These are phyloP conservation scores for Chrysemys picta DNA, from an alignment of 2,113 vertebrate species.

Conservation along the genomic window DNA sequence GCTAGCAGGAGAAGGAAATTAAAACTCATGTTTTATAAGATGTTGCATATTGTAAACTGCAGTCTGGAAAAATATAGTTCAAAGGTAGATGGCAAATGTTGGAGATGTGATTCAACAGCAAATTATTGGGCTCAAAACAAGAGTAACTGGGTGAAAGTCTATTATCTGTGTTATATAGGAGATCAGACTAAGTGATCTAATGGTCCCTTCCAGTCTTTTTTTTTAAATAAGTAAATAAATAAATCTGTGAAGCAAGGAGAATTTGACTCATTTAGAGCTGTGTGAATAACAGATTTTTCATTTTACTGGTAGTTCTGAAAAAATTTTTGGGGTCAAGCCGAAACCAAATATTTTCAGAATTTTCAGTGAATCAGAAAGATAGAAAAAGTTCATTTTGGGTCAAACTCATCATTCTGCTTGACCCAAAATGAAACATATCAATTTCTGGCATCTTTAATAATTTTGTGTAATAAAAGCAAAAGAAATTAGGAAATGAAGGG, in stretches of 20 bases:
- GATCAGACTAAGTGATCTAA: background rate
- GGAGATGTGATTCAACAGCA: background rate
- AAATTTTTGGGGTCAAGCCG: too few relatives aligned
- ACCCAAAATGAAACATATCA: too few relatives aligned
- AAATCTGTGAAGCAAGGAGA: background rate
- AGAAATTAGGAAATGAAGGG: too few relatives aligned
- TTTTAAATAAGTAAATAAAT: background rate
- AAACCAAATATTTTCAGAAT: too few relatives aligned
- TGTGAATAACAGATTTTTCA: too few relatives aligned
- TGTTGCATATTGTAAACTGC: background rate
- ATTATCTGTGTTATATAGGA: background rate
- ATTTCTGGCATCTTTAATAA: too few relatives aligned
- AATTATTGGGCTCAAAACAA: background rate
- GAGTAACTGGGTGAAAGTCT: background rate
- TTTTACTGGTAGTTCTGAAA: too few relatives aligned
- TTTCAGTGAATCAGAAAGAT: too few relatives aligned
- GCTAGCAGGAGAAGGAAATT: background rate
- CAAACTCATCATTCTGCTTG: too few relatives aligned
- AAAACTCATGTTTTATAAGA: background rate
- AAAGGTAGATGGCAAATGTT: accelerated
- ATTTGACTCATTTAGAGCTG: background rate
- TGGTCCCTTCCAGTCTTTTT: background rate
- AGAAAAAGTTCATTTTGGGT: too few relatives aligned
- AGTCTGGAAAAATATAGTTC: background rate
- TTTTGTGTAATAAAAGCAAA: too few relatives aligned